phyloP scores from a whole-genome alignment of 2,888 invertebrate genomes.

The Colletes collaris region DNA sequence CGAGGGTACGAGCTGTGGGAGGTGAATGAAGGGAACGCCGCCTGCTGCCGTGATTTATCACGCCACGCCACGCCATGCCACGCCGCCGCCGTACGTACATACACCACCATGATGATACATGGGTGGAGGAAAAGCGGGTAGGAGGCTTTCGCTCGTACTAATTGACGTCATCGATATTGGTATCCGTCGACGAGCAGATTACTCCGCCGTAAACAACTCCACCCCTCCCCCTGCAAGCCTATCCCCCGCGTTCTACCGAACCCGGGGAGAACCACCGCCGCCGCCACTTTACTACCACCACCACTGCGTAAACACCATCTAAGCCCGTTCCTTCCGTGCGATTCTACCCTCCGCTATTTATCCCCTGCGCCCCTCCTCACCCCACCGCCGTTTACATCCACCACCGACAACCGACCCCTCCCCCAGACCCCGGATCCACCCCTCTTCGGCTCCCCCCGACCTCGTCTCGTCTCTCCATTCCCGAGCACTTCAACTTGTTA shows the following conservation, averaged over 20 bases:
- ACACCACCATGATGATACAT: slow-evolving; percentile 80
- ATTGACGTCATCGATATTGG: slow-evolving; percentile 83
- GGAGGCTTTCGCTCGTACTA: slow-evolving; percentile 79
- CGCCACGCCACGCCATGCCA: slow-evolving; percentile 69
- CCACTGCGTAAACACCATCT: slow-evolving; percentile 62
- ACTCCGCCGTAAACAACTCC: slow-evolving; percentile 82
- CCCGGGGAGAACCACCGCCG: slow-evolving; percentile 45
- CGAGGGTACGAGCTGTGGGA: slow-evolving; percentile 71
- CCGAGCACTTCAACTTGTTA: slow-evolving; percentile 57
- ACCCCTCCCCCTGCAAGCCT: slow-evolving; percentile 63
- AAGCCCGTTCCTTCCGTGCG: slow-evolving; percentile 53
- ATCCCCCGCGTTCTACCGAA: slow-evolving; percentile 48
- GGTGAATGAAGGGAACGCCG: slow-evolving; percentile 80
- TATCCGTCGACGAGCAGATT: slow-evolving; percentile 82
- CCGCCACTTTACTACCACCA: slow-evolving; percentile 67
- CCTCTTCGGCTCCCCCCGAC: not conserved
- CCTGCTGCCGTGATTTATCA: slow-evolving; percentile 82
- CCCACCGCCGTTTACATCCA: slow-evolving; percentile 23
- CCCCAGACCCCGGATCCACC: not conserved
- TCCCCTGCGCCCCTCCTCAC: slow-evolving; percentile 20
- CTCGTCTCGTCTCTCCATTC: slow-evolving; percentile 28
- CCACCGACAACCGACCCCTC: slow-evolving; percentile 5
- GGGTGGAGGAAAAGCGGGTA: slow-evolving; percentile 70
- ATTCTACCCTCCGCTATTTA: slow-evolving; percentile 54
- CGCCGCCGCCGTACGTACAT: slow-evolving; percentile 72